Evolutionary conservation across 2,888 invertebrate species (phyloP).

Genomic region (Drosophila quasianomalipes): DNA sequence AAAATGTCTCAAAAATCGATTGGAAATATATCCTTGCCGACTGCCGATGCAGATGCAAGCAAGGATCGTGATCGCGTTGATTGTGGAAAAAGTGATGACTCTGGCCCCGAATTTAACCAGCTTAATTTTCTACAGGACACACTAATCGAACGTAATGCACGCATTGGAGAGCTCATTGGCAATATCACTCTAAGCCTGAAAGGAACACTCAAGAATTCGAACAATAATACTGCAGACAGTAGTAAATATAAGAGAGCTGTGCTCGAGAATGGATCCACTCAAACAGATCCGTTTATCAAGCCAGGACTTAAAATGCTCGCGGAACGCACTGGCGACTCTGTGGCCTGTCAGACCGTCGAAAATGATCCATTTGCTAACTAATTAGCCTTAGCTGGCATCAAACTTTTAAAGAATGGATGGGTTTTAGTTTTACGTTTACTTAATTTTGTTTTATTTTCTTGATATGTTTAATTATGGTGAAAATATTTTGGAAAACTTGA

Average conservation of each 20-base stretch:
- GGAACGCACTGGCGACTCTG: slow-evolving; percentile 34
- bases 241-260: background rate
- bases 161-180: slow-evolving; percentile 35
- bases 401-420: background rate
- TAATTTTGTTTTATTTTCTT: background rate
- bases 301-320: slow-evolving; percentile 26
- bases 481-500: background rate
- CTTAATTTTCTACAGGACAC: slow-evolving; percentile 1
- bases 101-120: background rate
- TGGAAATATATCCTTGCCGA: background rate
- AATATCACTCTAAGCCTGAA: background rate
- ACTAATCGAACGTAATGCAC: slow-evolving; percentile 44
- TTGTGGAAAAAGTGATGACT: background rate
- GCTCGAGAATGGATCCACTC: slow-evolving; percentile 18
- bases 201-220: background rate
- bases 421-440: background rate
- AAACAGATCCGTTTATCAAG: slow-evolving; percentile 23
- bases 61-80: background rate
- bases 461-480: background rate
- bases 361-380: slow-evolving; percentile 4
- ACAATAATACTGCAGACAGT: rapidly evolving
- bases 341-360: slow-evolving; percentile 40
- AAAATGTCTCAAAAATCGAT: slow-evolving; percentile 36
- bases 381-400: background rate
- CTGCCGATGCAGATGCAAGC: background rate